Conservation (phyloP, 2,888 invertebrate genomes). For the Diabrotica balteata region DNA sequence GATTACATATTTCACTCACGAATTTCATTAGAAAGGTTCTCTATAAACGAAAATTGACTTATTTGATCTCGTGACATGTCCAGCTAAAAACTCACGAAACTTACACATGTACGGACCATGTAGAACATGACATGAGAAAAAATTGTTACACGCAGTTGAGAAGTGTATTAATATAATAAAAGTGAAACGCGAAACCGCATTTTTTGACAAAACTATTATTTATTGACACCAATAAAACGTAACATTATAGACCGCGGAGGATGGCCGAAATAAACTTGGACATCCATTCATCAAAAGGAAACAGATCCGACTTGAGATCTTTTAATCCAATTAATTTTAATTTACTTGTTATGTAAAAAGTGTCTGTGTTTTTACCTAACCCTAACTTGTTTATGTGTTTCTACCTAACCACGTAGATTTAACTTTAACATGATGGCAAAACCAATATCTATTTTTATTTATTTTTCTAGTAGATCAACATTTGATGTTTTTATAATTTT, state of each 20-base stretch:
- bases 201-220: constrained; percentile 16
- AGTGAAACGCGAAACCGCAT: constrained; percentile 6
- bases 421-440: no score
- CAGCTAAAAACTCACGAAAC: constrained; percentile 3
- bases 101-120: constrained; percentile 6
- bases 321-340: not conserved
- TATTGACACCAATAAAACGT: constrained; percentile 4
- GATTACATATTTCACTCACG: constrained; percentile 11
- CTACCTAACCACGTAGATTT: no score
- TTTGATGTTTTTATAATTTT: no score
- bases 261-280: not conserved
- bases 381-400: no score
- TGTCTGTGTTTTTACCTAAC: no score
- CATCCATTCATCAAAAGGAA: not conserved
- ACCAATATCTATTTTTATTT: no score
- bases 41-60: constrained; percentile 8
- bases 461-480: no score
- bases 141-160: constrained; percentile 1
- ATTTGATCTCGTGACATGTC: constrained; percentile 11
- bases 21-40: constrained; percentile 17
- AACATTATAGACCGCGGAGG: not conserved
- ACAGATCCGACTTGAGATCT: not conserved
- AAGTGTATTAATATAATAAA: constrained; percentile 4
- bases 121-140: constrained; percentile 17
- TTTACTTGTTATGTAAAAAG: no score